phyloP scores from a whole-genome alignment of 2,888 invertebrate genomes.

The Thymelicus acteon region DNA sequence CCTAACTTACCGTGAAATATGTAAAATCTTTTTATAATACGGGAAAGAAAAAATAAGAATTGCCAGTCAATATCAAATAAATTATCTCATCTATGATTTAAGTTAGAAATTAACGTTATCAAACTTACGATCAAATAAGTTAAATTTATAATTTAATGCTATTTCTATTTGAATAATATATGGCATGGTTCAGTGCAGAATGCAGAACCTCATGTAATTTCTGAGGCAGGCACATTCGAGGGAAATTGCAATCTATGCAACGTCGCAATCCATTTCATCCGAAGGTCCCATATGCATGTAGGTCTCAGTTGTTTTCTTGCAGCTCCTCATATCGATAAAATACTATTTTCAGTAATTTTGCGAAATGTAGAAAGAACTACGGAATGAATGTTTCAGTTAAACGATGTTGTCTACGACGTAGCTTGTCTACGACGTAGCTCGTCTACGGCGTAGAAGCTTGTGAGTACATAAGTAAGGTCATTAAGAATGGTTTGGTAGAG shows the following conservation, averaged over 20 bases:
- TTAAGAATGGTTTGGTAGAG: not conserved
- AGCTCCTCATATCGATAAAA: slow-evolving; percentile 10
- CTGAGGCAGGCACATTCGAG: slow-evolving; percentile 21
- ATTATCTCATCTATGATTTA: too few species aligned
- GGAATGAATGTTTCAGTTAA: not conserved
- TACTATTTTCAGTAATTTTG: slow-evolving; percentile 16
- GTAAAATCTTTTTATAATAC: too few species aligned
- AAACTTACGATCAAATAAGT: too few species aligned
- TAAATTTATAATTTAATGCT: not conserved
- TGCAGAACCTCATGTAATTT: slow-evolving; percentile 12
- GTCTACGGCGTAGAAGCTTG: not conserved
- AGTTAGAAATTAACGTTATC: too few species aligned
- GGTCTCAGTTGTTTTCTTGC: slow-evolving; percentile 26
- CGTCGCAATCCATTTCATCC: slow-evolving; percentile 25
- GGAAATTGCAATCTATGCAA: slow-evolving; percentile 22
- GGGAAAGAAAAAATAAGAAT: too few species aligned
- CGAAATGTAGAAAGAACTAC: not conserved
- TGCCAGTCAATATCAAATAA: too few species aligned
- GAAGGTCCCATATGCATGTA: slow-evolving; percentile 28
- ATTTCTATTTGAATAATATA: not conserved
- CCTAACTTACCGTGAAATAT: too few species aligned
- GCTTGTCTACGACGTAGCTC: not conserved
- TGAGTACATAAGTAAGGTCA: not conserved
- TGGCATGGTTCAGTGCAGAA: not conserved
- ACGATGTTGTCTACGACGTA: not conserved